These are phyloP conservation scores for Otocyon megalotis DNA, from an alignment of 2,113 vertebrate genomes.

Conservation along the genomic window DNA sequence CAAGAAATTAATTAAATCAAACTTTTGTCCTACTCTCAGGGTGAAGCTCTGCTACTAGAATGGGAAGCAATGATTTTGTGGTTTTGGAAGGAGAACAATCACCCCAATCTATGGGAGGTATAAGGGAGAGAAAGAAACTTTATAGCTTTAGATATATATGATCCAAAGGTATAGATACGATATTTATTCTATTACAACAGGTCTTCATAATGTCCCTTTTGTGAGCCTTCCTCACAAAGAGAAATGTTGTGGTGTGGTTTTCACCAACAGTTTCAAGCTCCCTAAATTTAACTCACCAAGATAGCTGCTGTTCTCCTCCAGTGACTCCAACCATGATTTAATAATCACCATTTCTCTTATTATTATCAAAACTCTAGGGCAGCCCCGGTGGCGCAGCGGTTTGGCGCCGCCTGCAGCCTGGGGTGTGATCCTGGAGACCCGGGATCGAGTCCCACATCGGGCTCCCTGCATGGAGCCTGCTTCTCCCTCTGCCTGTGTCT, in stretches of 20 bases:
- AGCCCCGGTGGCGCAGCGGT: too few species aligned
- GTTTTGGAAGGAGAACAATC: neutral
- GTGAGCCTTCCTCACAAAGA: neutral
- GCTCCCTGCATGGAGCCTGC: too few species aligned
- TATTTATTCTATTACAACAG: neutral
- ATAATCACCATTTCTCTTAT: neutral
- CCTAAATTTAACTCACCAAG: neutral
- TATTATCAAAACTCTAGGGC: neutral
- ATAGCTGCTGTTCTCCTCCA: neutral
- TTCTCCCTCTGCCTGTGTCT: too few species aligned
- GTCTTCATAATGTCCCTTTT: neutral
- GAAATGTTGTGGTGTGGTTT: neutral
- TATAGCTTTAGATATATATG: neutral
- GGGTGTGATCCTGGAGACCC: too few species aligned
- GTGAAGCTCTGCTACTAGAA: neutral
- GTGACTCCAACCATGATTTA: neutral
- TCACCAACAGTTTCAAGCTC: neutral
- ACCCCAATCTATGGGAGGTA: rapidly evolving
- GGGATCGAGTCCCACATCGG: too few species aligned
- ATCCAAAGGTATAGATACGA: rapidly evolving
- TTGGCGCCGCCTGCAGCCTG: too few species aligned
- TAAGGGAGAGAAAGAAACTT: neutral
- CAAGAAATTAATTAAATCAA: neutral
- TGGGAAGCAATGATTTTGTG: neutral
- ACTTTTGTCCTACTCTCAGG: neutral